phyloP scores from a whole-genome alignment of 2,888 invertebrate genomes.

The Rhimphoctona megacephalus region DNA sequence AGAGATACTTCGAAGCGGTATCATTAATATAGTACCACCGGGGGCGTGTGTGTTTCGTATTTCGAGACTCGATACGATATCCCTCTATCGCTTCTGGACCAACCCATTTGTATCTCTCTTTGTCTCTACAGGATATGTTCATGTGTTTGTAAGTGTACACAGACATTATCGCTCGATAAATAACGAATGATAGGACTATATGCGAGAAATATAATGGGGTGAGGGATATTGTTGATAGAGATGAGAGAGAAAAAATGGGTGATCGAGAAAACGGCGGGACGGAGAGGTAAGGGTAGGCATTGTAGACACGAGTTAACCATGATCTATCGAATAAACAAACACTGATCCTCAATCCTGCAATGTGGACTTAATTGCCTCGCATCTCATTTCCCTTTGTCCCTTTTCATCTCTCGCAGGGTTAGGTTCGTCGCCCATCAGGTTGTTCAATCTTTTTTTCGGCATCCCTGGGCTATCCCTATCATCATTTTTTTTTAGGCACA shows the following conservation, averaged over 20 bases:
- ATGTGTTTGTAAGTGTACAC: constrained; percentile 7
- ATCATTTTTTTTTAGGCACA: constrained; percentile 10
- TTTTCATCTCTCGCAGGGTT: neutral
- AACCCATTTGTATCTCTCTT: constrained; percentile 15
- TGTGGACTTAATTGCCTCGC: constrained; percentile 61
- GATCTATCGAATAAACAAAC: constrained; percentile 67
- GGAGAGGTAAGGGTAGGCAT: neutral
- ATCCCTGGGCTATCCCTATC: neutral
- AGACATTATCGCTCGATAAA: constrained; percentile 55
- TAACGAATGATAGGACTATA: constrained; percentile 55
- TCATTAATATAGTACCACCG: constrained; percentile 62
- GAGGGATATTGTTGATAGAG: constrained; percentile 23
- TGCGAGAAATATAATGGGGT: constrained; percentile 44
- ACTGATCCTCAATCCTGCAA: constrained; percentile 24
- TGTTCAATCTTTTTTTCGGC: constrained; percentile 15
- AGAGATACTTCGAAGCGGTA: constrained; percentile 53
- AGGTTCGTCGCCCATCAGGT: neutral
- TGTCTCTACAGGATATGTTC: neutral
- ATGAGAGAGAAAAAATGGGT: neutral
- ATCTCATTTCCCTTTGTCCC: neutral
- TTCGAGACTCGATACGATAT: constrained; percentile 42
- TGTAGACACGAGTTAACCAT: constrained; percentile 41
- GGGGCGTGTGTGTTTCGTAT: constrained; percentile 45
- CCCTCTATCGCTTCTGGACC: constrained; percentile 17
- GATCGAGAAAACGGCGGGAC: neutral